Percentiles rank a stretch among this genome's conserved stretches.
phyloP scores from a whole-genome alignment of 1,140 invertebrate genomes.

The Paralvinella palmiformis region DNA sequence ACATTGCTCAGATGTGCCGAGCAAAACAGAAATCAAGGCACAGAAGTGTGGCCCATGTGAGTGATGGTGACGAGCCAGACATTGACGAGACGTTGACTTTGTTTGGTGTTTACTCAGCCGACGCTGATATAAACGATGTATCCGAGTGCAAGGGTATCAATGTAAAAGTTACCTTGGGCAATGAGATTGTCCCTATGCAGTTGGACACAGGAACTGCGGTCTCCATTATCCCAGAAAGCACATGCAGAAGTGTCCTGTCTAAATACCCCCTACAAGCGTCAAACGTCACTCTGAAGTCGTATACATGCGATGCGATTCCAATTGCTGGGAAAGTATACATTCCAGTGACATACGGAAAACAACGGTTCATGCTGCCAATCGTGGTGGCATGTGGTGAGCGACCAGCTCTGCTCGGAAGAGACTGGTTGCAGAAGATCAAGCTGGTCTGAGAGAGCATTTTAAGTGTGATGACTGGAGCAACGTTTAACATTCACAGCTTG shows the following conservation, averaged over 20 bases:
- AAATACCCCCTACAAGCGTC: background rate
- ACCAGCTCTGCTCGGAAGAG: background rate
- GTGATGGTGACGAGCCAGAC: background rate
- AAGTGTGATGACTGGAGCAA: background rate
- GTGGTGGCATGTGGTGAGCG: background rate
- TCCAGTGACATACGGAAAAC: background rate
- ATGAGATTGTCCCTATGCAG: background rate
- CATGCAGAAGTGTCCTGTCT: background rate
- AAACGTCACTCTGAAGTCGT: no score
- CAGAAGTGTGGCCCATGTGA: background rate
- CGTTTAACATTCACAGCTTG: background rate
- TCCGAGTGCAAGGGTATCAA: slow-evolving; percentile 1
- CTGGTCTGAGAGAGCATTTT: background rate
- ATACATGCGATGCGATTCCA: slow-evolving; percentile 1
- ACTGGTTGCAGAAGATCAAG: background rate
- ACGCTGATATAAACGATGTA: background rate
- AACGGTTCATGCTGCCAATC: background rate
- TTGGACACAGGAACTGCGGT: slow-evolving; percentile 1
- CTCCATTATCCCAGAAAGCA: slow-evolving; percentile 3
- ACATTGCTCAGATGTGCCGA: background rate
- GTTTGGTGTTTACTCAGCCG: background rate
- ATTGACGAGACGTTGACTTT: background rate
- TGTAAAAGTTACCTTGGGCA: background rate
- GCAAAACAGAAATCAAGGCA: slow-evolving; percentile 1
- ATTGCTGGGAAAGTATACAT: background rate